Percentiles rank a stretch among this genome's conserved stretches.
phyloP scores from a whole-genome alignment of 2,797 vertebrate species.

The Macropus fuliginosus region DNA sequence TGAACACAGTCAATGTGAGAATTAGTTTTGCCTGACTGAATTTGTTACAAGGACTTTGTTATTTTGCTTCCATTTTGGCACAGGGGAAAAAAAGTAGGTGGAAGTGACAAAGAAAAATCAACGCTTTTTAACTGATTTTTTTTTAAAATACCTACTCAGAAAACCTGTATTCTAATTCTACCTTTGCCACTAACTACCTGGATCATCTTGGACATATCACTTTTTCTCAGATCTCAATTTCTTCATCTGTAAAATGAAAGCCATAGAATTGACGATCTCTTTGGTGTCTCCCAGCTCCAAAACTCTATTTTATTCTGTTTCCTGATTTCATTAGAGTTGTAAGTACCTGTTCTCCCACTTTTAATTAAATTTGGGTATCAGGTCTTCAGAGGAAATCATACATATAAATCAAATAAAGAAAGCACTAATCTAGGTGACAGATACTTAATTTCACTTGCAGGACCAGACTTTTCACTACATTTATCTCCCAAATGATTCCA shows the following conservation, averaged over 20 bases:
- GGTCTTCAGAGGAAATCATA: constrained; percentile 68
- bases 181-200: background rate
- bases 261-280: constrained; percentile 4
- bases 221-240: background rate
- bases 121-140: background rate
- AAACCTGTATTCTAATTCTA: background rate
- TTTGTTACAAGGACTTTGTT: background rate
- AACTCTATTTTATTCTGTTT: constrained; percentile 32
- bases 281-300: constrained; percentile 48
- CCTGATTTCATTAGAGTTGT: constrained; percentile 63
- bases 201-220: background rate
- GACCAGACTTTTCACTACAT: constrained; percentile 38
- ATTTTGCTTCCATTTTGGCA: background rate
- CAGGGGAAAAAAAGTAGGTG: background rate
- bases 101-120: background rate
- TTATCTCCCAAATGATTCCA: constrained; percentile 58
- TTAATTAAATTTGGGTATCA: constrained; percentile 71
- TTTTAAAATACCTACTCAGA: background rate
- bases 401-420: constrained; percentile 69
- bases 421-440: constrained; percentile 34
- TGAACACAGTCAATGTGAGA: background rate
- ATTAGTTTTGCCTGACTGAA: background rate
- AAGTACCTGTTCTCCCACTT: constrained; percentile 63
- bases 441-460: constrained; percentile 54
- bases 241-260: background rate